Conservation (phyloP, 2,797 vertebrate species). For the Gastrophryne carolinensis region DNA sequence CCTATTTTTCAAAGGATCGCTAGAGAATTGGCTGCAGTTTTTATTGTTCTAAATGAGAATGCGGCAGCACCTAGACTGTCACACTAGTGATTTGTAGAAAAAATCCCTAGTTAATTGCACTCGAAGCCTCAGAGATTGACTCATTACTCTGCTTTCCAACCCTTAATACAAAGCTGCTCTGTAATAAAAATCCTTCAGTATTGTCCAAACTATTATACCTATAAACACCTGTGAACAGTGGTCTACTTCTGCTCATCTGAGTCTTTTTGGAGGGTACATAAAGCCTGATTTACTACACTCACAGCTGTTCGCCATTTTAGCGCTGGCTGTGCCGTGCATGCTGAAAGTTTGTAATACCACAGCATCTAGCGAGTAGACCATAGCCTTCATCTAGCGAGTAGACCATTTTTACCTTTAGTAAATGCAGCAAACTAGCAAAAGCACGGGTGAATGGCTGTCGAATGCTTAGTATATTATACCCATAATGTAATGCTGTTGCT, state of each 20-base stretch:
- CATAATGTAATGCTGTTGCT: background rate
- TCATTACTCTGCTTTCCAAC: slow-evolving; percentile 45
- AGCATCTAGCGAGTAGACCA: no score
- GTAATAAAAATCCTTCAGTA: slow-evolving; percentile 10
- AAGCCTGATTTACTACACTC: slow-evolving; percentile 7
- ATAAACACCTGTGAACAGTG: slow-evolving; percentile 15
- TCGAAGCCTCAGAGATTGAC: slow-evolving; percentile 44
- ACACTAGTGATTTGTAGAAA: slow-evolving; percentile 46
- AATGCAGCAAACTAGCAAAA: no score
- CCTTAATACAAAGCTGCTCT: slow-evolving; percentile 5
- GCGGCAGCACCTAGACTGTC: slow-evolving; percentile 37
- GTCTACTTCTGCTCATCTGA: slow-evolving; percentile 6
- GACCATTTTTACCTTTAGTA: no score
- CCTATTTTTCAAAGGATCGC: slow-evolving; percentile 30
- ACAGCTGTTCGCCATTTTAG: background rate
- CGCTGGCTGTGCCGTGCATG: no score
- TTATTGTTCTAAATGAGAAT: slow-evolving; percentile 46
- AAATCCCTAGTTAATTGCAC: slow-evolving; percentile 46
- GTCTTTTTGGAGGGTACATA: background rate
- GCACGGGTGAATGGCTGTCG: no score
- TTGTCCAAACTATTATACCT: background rate
- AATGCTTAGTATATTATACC: no score
- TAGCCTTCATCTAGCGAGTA: no score
- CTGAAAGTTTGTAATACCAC: no score
- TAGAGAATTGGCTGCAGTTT: slow-evolving; percentile 45